A percentile compares a stretch with the other conserved stretches of the same genome.
phyloP scores from a whole-genome alignment of 2,113 vertebrate species.

The Nesoenas mayeri region DNA sequence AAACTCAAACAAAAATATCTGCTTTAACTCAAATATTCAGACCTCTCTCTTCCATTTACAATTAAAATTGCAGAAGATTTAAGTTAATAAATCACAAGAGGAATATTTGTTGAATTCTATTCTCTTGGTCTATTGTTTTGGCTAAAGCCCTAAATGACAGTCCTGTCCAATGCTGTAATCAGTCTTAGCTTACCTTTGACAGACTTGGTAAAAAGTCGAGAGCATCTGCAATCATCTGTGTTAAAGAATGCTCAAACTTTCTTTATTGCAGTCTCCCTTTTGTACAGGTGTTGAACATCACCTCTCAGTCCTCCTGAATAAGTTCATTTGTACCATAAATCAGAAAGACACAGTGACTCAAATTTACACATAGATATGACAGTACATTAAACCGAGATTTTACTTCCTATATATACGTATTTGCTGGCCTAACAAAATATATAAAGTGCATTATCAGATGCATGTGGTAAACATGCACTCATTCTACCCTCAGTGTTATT shows the following conservation, averaged over 20 bases:
- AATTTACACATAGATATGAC: background rate
- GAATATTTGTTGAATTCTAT: conserved; percentile 12
- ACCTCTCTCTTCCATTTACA: background rate
- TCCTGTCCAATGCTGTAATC: background rate
- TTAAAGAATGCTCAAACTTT: conserved; percentile 17
- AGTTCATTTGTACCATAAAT: background rate
- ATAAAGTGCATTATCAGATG: background rate
- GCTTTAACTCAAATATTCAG: background rate
- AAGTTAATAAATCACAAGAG: conserved; percentile 16
- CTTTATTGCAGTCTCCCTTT: background rate
- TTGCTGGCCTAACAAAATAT: background rate
- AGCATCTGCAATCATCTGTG: background rate
- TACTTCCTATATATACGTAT: background rate
- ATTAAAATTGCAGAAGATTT: background rate
- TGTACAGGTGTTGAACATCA: background rate
- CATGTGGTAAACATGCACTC: background rate
- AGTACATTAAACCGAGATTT: background rate
- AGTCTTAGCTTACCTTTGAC: conserved; percentile 11
- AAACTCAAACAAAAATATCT: background rate
- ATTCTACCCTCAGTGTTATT: background rate
- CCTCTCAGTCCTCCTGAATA: background rate
- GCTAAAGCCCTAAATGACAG: background rate
- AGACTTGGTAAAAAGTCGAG: conserved; percentile 7
- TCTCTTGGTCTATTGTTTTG: background rate
- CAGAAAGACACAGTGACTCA: background rate